Base-by-base conservation (phyloP, 2,797 vertebrate genomes). In the Choloepus didactylus region DNA sequence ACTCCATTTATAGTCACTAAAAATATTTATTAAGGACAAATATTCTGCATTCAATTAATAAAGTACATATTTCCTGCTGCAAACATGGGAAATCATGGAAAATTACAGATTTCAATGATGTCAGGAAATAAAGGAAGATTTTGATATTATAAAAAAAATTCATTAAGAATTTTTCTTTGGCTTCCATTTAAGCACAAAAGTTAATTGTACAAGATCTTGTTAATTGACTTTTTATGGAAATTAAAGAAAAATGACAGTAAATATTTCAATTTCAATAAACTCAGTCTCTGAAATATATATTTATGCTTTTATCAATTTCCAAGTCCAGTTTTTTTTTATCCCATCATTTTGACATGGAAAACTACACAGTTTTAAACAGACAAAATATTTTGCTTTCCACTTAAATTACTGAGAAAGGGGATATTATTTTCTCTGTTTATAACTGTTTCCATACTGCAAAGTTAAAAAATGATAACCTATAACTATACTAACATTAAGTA, bases 221-320 rank as follows among this genome's bases (percentile, higher is more conserved):
- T 84, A 83, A 64, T 76, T 49, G 83, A 59, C 41, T 73, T 3
- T 72, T 80, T 66, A 44, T 94, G 29, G 66, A 86, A 94, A 67
- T 75, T 27, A 80, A 80, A 91, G 64, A 23, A 87, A 89, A 87
- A 64, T 66, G 29, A 62, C 12, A 46, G 2, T 46, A 35, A 27
- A 6, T 62, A 87, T 60, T 60, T 5, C 21, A 19, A 41, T 23
- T 51, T 87, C 29, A 79, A 29, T 35, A 86, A 89, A 51, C 1
- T 41, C 7, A 46, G 3, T 44, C 9, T 87, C 19, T 81, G 18
- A 81, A 81, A 82, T 49, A 72, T 27, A 29, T 19, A 38, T 90
- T 21, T n/a, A 12, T 14, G 27, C 0, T 29, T 67, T 88, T 60
- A 54, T 19, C 38, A 7, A 21, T 7, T 41, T 38, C n/a, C 80